Base-by-base conservation (phyloP, 2,113 vertebrate species). In the Orthochromis indermauri region DNA sequence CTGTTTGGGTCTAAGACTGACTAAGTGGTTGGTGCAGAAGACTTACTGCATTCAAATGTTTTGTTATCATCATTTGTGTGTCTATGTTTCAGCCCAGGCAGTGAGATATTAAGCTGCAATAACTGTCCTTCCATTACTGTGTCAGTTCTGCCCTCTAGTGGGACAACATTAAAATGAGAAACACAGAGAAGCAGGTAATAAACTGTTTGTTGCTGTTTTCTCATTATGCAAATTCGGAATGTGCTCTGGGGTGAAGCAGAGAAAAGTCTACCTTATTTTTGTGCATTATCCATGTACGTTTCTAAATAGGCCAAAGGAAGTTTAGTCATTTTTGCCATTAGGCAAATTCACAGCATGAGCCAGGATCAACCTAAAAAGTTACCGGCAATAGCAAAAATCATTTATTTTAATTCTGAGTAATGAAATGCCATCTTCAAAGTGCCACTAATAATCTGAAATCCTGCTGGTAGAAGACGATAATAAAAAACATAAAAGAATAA, bases 71-170 rank as follows among this genome's bases (percentile, higher is more conserved):
- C 71, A 78, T 78, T 28, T 49, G 71, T 49, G 17, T 49, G 42
- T 78, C 26, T 78, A 49, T 78, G 24, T 53, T 54, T 80, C 26
- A 31, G 45, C 45, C 26, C 26, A 78, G 73, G 45, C 28, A 19
- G 45, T 78, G 26, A 4, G 26, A 78, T 16, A 31, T 7, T 14
- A 26, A 40, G 2, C 54, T 81, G 31, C n/a, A 66, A 14, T 17
- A 16, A 10, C 37, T 53, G 12, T 83, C 11, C 31, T 45, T 59
- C 42, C 21, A 87, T 90, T 68, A 10, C 42, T 90, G 80, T 51
- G 57, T 37, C 35, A 80, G 45, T 88, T 90, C 93, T 94, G 94
- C 93, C 91, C 81, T 85, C 94, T 95, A 89, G 89, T 91, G 94
- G 87, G 2, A 10, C 5, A 85, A n/a, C 42, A 54, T 45, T 8